Percentiles rank a stretch among this genome's conserved stretches.
These are phyloP conservation scores for Noctilio leporinus DNA, from an alignment of 2,113 vertebrate species.

Conservation along the genomic window DNA sequence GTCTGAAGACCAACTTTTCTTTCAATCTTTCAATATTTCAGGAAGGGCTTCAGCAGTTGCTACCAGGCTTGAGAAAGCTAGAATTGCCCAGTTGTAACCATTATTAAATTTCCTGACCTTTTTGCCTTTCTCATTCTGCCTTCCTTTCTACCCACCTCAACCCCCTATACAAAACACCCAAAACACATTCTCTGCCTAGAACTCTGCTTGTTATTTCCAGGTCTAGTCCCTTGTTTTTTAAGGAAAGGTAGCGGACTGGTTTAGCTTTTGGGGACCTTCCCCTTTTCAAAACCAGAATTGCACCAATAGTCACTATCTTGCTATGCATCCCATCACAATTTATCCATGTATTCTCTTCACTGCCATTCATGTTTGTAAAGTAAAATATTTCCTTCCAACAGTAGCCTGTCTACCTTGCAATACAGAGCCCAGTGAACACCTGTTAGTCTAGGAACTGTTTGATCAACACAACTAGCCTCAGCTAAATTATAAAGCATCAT, in stretches of 20 bases:
- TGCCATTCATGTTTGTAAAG: background rate
- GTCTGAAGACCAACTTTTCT: background rate
- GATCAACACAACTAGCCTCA: background rate
- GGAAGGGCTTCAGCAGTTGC: background rate
- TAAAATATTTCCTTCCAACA: background rate
- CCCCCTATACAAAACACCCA: background rate
- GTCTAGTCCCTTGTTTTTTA: background rate
- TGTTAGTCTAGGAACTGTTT: background rate
- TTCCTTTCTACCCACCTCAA: background rate
- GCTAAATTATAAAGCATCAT: background rate
- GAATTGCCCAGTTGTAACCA: background rate
- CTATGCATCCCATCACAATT: fast-evolving
- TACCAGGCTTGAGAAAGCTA: background rate
- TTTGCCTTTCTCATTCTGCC: background rate
- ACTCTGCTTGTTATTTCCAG: background rate
- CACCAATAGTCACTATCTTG: background rate
- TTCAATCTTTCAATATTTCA: background rate
- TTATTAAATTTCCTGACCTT: background rate
- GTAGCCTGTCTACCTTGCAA: background rate
- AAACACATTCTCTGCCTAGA: background rate
- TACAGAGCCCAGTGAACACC: background rate
- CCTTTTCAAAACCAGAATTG: background rate
- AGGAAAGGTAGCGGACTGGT: background rate
- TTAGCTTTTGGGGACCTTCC: background rate
- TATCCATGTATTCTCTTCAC: background rate